Percentiles rank a stretch among this genome's conserved stretches.
These are phyloP conservation scores for Semicossyphus pulcher DNA, from an alignment of 2,113 vertebrate species.

Conservation along the genomic window DNA sequence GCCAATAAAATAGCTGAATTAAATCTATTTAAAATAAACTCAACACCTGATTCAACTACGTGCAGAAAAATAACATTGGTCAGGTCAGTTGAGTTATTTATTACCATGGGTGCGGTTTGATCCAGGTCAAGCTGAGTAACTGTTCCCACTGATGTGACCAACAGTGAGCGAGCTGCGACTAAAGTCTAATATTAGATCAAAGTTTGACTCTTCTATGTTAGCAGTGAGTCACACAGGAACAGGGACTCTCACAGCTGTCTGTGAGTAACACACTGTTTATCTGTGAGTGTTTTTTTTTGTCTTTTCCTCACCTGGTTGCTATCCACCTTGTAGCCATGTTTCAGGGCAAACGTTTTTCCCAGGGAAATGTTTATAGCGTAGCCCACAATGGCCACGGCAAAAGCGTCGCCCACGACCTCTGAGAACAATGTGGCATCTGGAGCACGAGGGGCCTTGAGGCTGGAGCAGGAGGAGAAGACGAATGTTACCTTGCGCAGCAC, in stretches of 20 bases:
- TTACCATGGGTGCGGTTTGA: not conserved
- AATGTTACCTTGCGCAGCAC: not conserved
- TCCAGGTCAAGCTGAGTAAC: not conserved
- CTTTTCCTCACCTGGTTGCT: constrained; percentile 91
- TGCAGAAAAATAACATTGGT: no score
- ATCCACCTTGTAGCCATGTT: constrained; percentile 94
- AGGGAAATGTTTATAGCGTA: constrained; percentile 93
- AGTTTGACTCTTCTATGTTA: constrained; percentile 1
- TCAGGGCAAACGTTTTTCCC: constrained; percentile 93
- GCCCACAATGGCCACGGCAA: constrained; percentile 91
- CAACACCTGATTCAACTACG: no score
- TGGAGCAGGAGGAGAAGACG: constrained; percentile 54
- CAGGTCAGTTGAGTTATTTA: not conserved
- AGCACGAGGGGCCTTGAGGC: constrained; percentile 83
- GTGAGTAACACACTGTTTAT: not conserved
- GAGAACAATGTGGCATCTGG: constrained; percentile 81
- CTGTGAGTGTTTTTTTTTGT: not conserved
- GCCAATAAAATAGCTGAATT: no score
- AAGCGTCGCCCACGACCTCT: constrained; percentile 86
- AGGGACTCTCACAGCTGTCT: constrained; percentile 3
- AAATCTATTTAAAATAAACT: no score
- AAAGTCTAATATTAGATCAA: constrained; percentile 33
- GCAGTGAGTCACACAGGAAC: constrained; percentile 7
- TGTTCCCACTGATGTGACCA: constrained; percentile 7
- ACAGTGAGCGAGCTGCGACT: not conserved